Percentiles rank a stretch among this genome's conserved stretches.
These are phyloP conservation scores for Diorhabda sublineata DNA, from an alignment of 1,140 invertebrate genomes.

Conservation along the genomic window DNA sequence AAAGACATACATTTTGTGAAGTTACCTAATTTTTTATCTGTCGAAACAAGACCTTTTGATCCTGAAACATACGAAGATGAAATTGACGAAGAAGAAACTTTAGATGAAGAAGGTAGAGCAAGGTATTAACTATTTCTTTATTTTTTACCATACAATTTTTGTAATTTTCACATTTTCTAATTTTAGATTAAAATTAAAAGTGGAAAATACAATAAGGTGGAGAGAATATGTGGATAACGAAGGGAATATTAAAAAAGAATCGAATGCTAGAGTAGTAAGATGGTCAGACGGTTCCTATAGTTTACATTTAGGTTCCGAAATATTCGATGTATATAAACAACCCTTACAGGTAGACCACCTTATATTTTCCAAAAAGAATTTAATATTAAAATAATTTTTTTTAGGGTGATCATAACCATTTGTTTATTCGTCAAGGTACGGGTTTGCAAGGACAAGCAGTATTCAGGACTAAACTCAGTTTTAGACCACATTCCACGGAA, in stretches of 20 bases:
- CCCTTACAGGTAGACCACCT: conserved; percentile 65
- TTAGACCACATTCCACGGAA: conserved; percentile 96
- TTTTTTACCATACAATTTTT: background rate
- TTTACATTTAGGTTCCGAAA: conserved; percentile 93
- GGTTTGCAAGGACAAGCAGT: conserved; percentile 97
- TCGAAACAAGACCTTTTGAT: conserved; percentile 92
- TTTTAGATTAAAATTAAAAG: conserved; percentile 77
- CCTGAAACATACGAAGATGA: conserved; percentile 95
- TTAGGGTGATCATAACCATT: conserved; percentile 88
- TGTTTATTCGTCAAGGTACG: conserved; percentile 93
- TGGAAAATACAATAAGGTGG: conserved; percentile 98
- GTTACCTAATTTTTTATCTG: conserved; percentile 87
- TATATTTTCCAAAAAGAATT: background rate
- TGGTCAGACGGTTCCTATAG: conserved; percentile 99
- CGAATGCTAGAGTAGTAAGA: conserved; percentile 90
- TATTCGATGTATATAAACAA: conserved; percentile 96
- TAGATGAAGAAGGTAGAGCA: conserved; percentile 96
- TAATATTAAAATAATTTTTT: conserved; percentile 33
- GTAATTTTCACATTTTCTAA: background rate
- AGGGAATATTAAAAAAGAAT: conserved; percentile 81
- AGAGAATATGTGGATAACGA: conserved; percentile 80
- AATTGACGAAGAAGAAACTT: conserved; percentile 96
- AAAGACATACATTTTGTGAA: conserved; percentile 93
- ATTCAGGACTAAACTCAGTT: conserved; percentile 93
- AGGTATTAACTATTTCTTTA: conserved; percentile 48